Conservation (phyloP, 2,797 vertebrate genomes). For the Falco novaeseelandiae region DNA sequence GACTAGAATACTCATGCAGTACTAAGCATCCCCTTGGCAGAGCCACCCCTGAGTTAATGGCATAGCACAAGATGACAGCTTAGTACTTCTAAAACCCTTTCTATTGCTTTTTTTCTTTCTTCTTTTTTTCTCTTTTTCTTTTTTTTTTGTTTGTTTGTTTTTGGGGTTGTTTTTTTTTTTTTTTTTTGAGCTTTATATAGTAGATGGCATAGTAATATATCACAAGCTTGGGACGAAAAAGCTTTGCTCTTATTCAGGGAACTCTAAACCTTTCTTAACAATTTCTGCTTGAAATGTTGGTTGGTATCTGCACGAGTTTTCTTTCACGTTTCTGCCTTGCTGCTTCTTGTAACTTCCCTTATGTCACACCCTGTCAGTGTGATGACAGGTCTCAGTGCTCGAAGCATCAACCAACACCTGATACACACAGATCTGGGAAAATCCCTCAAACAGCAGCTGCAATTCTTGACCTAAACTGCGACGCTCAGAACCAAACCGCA, state of each 20-base stretch:
- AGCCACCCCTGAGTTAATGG: slow-evolving; percentile 7
- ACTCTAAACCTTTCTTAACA: background rate
- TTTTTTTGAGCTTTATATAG: background rate
- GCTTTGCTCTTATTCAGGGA: background rate
- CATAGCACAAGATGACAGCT: background rate
- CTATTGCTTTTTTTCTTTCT: background rate
- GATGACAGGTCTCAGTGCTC: slow-evolving; percentile 44
- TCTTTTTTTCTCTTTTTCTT: accelerated
- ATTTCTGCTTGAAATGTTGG: slow-evolving; percentile 13
- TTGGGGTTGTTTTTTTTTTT: background rate
- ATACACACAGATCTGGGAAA: slow-evolving; percentile 28
- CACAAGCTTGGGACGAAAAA: background rate
- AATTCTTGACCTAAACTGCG: slow-evolving; percentile 34
- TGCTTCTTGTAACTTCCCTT: slow-evolving; percentile 55
- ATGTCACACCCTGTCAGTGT: slow-evolving; percentile 51
- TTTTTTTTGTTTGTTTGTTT: background rate
- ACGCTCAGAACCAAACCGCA: background rate
- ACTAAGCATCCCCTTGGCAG: background rate
- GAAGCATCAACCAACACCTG: slow-evolving; percentile 24
- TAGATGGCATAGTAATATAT: background rate
- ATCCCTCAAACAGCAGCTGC: slow-evolving; percentile 40
- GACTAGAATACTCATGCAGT: background rate
- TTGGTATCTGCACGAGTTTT: background rate
- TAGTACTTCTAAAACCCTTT: slow-evolving; percentile 5
- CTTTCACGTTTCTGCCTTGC: slow-evolving; percentile 26